Evolutionary conservation across 2,797 vertebrate species (phyloP), one percentile per base, ranked within the genome.

Genomic region (Onychomys arenicola): DNA sequence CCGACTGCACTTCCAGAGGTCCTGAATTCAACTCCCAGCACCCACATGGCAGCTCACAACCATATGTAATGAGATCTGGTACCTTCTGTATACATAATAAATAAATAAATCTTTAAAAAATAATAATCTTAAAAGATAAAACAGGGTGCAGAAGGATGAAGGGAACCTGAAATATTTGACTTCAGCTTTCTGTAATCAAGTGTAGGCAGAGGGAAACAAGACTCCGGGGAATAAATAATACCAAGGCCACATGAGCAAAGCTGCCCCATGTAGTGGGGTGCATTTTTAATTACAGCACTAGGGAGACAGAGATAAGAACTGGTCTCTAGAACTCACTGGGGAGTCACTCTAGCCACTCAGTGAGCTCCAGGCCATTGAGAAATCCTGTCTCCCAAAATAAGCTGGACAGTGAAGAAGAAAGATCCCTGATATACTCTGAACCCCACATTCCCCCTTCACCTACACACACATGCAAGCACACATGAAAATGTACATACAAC

Each of bases 171-270:
- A 95, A 94, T 27, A 4, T 37, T 92, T 91, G 82, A 77, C 93
- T 76, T 78, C 67, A 27, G 43, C 67, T 61, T 85, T 89, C 83
- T 71, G 63, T 34, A 85, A 65, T 90, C 89, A 91, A 92, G 89
- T 90, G 86, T 90, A 43, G 59, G 55, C 63, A 94, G 91, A 89
- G 95, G 57, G 84, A 90, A 96, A 85, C 43, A 90, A 82, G 89
- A 73, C 32, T 52, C 69, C 59, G 91, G 83, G 90, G 63, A 87
- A 49, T 95, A 73, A 86, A 67, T 10, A 27, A 25, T 21, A 59
- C 40, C 75, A 29, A 37, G 46, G 25, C 83, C 93, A 91, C 52
- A 3, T 46, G 80, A 89, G 34, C 29, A 25, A 49, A 49, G 61
- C 14, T 67, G 43, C 78, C 21, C 16, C 12, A 25, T 55, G n/a